Percentiles rank a stretch among this genome's conserved stretches.
These are phyloP conservation scores for Morpho achilles DNA, from an alignment of 2,888 invertebrate genomes.

Conservation along the genomic window DNA sequence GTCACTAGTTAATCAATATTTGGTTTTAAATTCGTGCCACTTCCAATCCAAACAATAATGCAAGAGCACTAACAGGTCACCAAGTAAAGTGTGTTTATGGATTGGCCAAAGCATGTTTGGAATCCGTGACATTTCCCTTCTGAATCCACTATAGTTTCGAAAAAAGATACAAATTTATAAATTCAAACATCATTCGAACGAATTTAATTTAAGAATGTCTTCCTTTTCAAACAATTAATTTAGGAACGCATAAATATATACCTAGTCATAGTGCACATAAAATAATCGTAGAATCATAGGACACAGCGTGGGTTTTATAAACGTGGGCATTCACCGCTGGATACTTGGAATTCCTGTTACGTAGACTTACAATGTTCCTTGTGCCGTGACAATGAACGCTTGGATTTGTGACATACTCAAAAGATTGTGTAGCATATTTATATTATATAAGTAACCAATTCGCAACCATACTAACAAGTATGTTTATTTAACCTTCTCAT, in stretches of 20 bases:
- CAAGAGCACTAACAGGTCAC: conserved; percentile 12
- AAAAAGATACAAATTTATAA: no score
- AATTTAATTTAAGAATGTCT: neutral
- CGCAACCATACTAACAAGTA: no score
- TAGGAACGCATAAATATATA: neutral
- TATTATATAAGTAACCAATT: no score
- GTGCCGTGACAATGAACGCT: neutral
- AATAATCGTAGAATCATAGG: no score
- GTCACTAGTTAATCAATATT: conserved; percentile 13
- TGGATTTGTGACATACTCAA: no score
- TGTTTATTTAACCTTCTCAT: no score
- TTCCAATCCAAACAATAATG: conserved; percentile 24
- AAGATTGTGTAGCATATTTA: no score
- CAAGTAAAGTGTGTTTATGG: conserved; percentile 14
- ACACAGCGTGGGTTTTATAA: no score
- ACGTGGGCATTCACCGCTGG: neutral
- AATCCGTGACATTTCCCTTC: conserved; percentile 18
- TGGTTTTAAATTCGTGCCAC: conserved; percentile 18
- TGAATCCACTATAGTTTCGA: conserved; percentile 2
- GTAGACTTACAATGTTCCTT: neutral
- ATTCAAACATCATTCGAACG: no score
- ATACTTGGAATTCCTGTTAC: neutral
- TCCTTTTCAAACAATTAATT: neutral
- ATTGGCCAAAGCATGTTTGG: conserved; percentile 21
- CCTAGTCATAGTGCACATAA: no score